Base-by-base conservation (phyloP, 2,888 invertebrate species). In the Globia sparganii region DNA sequence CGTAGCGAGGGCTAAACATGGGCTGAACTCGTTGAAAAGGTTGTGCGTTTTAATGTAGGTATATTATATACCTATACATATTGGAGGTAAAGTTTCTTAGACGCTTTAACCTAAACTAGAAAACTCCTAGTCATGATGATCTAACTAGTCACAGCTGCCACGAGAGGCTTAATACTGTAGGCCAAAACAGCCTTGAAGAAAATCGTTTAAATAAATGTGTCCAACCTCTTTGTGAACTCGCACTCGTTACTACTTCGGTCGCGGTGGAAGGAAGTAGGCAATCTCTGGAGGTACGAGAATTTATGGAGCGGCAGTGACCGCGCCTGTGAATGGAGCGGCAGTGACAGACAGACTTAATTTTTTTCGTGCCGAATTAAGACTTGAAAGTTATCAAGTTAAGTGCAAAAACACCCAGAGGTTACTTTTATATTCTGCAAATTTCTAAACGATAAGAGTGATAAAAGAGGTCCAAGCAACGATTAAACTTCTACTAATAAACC, bases 301-400 rank as follows among this genome's bases (percentile, higher is more conserved):
- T 81, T 85, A 84, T 77, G 53, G 65, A 31, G 49, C 31, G 65
- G 13, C 49, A 46, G 76, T 13, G 61, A 77, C 64, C n/a, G 62
- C 59, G 31, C 34, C 56, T 34, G 25, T 28, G 68, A 74, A 68
- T 61, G 64, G n/a, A n/a, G n/a, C n/a, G n/a, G n/a, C n/a, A n/a
- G n/a, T n/a, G n/a, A n/a, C n/a, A n/a, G n/a, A n/a, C n/a, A n/a
- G n/a, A n/a, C 9, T 61, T 21, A 21, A 2, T 34, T 25, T 11
- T 21, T 62, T 11, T 62, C 6, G 13, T 25, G 25, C 13, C 3
- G 34, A 34, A 13, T 25, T 34, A 62, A 62, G 4, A 34, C 34
- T 34, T 21, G 6, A 43, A 28, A 66, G 13, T 65, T 65, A 43
- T 65, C 3, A 67, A 25, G 25, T 67, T 13, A 62, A 25, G 31